Evolutionary conservation across 1,140 invertebrate genomes (phyloP), one percentile per base, ranked within the genome.

Genomic region (Bicyclus anynana): DNA sequence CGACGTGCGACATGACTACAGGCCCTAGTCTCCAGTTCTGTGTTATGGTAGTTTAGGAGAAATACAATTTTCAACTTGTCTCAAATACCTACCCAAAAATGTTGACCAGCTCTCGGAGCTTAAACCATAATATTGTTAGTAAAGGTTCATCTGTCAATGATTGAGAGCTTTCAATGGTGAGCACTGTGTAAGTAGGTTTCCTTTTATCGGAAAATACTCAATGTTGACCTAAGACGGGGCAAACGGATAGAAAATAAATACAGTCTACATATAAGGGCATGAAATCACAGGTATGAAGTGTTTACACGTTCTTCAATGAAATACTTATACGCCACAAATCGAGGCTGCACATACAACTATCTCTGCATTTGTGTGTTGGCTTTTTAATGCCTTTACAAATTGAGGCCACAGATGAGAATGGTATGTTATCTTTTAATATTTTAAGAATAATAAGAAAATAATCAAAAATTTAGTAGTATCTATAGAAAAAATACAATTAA

Each of bases 211-310:
- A 53, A 60, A 59, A 54, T 35, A 54, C 50, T 59, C 26, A 48
- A 17, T 44, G 18, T 44, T 59, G 58, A 60, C 58, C 58, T 23
- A 54, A 54, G 51, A 54, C 27, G 58, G 51, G 46, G 35, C 46
- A 50, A 53, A 53, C 51, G 58, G 58, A 60, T 60, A 54, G 58
- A 60, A 60, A 60, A 60, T 60, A 54, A 50, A 53, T 50, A 60
- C 27, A 21, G 18, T 33, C 9, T 47, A 33, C 46, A 50, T 60
- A 60, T 60, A 60, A 54, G 58, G 58, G 58, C 58, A 60, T 54
- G 58, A 60, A 60, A 60, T 60, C 58, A 54, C 46, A 50, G 58
- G 52, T 48, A 54, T 60, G 52, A 60, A 54, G 47, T 54, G 37
- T 59, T 53, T 42, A 48, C 46, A 59, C 27, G 46, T 60, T 54